These are phyloP conservation scores for Ochotona curzoniae DNA, from an alignment of 2,113 vertebrate genomes.

Conservation along the genomic window DNA sequence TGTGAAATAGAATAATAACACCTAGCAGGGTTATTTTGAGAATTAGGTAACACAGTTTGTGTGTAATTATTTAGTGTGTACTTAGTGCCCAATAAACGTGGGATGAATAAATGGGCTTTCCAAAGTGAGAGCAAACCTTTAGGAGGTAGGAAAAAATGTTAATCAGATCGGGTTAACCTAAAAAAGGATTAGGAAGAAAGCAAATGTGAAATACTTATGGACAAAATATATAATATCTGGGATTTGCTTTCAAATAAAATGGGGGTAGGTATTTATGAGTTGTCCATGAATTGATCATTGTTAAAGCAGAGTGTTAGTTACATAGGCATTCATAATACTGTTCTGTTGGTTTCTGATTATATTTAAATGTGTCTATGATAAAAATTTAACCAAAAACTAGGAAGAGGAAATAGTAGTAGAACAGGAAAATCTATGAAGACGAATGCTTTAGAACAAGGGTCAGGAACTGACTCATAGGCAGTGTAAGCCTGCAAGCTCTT, in stretches of 20 bases:
- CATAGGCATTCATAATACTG: background rate
- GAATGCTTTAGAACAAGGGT: background rate
- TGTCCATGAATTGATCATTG: background rate
- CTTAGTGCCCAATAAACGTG: background rate
- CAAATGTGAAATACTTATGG: background rate
- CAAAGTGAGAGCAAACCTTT: background rate
- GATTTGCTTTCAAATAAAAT: constrained; percentile 59
- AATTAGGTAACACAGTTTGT: constrained; percentile 17
- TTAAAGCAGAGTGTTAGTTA: background rate
- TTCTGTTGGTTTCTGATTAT: constrained; percentile 27
- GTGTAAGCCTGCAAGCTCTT: too few species aligned
- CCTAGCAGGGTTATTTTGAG: background rate
- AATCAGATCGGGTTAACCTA: background rate
- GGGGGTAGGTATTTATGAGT: background rate
- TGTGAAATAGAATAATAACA: constrained; percentile 34
- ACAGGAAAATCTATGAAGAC: background rate
- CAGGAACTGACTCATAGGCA: too few species aligned
- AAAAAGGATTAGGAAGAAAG: constrained; percentile 19
- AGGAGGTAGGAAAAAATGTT: background rate
- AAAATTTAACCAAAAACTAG: constrained; percentile 9
- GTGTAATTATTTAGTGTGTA: background rate
- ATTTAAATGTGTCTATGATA: constrained; percentile 30
- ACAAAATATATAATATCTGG: constrained; percentile 16
- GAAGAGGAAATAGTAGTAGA: background rate
- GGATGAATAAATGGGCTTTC: constrained; percentile 13